Percentiles rank a stretch among this genome's conserved stretches.
Evolutionary conservation across 2,797 vertebrate genomes (phyloP).

Genomic region (Macrochelys suwanniensis): DNA sequence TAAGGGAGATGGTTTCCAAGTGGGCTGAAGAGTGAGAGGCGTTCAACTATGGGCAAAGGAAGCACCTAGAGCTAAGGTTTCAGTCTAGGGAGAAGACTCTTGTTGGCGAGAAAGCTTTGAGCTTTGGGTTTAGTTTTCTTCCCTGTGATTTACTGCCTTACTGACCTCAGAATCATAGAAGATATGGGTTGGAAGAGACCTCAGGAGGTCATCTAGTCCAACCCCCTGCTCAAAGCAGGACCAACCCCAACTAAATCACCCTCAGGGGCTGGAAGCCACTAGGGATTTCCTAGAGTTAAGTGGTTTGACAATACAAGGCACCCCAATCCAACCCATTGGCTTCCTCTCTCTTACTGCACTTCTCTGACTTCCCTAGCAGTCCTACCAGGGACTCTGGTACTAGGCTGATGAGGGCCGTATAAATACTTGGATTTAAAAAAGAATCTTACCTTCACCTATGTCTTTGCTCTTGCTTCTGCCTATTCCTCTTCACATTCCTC

Average conservation of each 20-base stretch:
- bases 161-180: not conserved
- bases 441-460: not conserved
- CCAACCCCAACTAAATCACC: not conserved
- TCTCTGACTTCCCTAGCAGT: not conserved
- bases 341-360: not conserved
- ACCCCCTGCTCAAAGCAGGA: too few relatives aligned
- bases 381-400: not conserved
- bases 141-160: not conserved
- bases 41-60: not conserved
- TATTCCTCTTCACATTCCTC: not conserved
- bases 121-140: constrained; percentile 26
- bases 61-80: fast-evolving
- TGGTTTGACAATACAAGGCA: not conserved
- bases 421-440: not conserved
- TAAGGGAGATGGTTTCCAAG: not conserved
- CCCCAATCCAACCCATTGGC: too few relatives aligned
- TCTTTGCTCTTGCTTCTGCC: not conserved
- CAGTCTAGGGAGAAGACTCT: constrained; percentile 12
- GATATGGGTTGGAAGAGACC: too few relatives aligned
- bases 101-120: constrained; percentile 24
- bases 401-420: not conserved
- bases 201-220: too few relatives aligned
- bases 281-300: fast-evolving
- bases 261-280: not conserved
- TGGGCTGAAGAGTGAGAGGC: not conserved